These are phyloP conservation scores for Patella caerulea DNA, from an alignment of 2,888 invertebrate species.

Conservation along the genomic window DNA sequence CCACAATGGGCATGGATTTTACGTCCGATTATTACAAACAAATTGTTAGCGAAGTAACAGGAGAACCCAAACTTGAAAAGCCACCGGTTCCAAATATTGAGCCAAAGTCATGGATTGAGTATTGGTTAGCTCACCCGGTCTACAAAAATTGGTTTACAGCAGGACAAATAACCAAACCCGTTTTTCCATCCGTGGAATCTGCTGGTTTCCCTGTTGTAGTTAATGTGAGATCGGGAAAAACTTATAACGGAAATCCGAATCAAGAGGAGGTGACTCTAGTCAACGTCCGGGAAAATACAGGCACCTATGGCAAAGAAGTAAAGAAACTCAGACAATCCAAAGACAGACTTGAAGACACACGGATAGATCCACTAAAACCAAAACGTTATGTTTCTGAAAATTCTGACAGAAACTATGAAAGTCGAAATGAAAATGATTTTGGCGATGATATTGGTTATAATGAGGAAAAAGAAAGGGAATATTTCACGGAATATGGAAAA, in stretches of 20 bases:
- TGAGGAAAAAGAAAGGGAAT: conserved; percentile 48
- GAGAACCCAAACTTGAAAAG: conserved; percentile 47
- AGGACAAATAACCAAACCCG: conserved; percentile 58
- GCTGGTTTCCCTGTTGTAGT: conserved; percentile 54
- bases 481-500: conserved; percentile 39
- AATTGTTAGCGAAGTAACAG: conserved; percentile 52
- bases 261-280: conserved; percentile 60
- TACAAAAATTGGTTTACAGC: conserved; percentile 57
- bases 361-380: conserved; percentile 44
- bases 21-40: conserved; percentile 46
- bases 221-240: conserved; percentile 53
- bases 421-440: conserved; percentile 56
- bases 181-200: conserved; percentile 46
- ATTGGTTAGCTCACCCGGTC: conserved; percentile 61
- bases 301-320: conserved; percentile 50
- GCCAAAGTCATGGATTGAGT: conserved; percentile 56
- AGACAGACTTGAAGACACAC: conserved; percentile 40
- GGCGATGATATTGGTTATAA: conserved; percentile 64
- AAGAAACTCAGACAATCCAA: conserved; percentile 47
- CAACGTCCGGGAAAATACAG: conserved; percentile 52
- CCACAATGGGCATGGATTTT: conserved; percentile 58
- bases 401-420: conserved; percentile 54
- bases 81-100: conserved; percentile 46
- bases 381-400: conserved; percentile 46
- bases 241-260: conserved; percentile 44